phyloP scores from a whole-genome alignment of 2,113 vertebrate species.

The Crocuta crocuta region DNA sequence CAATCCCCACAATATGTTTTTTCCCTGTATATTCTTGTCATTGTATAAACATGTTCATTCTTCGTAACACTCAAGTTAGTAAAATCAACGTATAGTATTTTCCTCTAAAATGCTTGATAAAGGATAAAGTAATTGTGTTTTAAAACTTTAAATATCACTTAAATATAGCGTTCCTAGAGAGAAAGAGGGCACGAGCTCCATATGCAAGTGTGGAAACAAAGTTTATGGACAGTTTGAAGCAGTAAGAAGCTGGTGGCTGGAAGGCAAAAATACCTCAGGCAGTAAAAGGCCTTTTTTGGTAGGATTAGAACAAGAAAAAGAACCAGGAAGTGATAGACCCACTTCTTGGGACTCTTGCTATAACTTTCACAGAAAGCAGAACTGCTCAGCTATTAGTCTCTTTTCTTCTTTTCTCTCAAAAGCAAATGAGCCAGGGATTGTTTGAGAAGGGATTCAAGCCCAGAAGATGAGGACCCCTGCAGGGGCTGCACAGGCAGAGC shows the following conservation, averaged over 20 bases:
- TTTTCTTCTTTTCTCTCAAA: conserved; percentile 43
- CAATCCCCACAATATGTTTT: not conserved
- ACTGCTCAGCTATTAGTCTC: not conserved
- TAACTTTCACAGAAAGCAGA: conserved; percentile 53
- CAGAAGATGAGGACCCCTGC: not conserved
- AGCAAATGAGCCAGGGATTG: not conserved
- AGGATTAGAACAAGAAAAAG: conserved; percentile 22
- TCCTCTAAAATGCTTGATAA: conserved; percentile 35
- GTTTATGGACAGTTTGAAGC: not conserved
- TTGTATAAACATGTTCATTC: not conserved
- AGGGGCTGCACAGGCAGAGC: not conserved
- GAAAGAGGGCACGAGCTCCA: not conserved
- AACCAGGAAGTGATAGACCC: conserved; percentile 47
- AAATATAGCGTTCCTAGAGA: not conserved
- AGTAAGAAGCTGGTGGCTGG: not conserved
- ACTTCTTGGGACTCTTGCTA: not conserved
- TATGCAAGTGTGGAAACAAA: not conserved
- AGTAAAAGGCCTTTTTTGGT: not conserved
- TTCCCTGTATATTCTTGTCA: not conserved
- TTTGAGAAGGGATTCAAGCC: not conserved
- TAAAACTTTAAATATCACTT: conserved; percentile 47
- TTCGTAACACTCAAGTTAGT: not conserved
- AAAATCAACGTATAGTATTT: not conserved
- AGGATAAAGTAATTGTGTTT: not conserved
- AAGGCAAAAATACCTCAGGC: not conserved